Conservation (phyloP, 1,140 invertebrate genomes). For the Elysia chlorotica region DNA sequence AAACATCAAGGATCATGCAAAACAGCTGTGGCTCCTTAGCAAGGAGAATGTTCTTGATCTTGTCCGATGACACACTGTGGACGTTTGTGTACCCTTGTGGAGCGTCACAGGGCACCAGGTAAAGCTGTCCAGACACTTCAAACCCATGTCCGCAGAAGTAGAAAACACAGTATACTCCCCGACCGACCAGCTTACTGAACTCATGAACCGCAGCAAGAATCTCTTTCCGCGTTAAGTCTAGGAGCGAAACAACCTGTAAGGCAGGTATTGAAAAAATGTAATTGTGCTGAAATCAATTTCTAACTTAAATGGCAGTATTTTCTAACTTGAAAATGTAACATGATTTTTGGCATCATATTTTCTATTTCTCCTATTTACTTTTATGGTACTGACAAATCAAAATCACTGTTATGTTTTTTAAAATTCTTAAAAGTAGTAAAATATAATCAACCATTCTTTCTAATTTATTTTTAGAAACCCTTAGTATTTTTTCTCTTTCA, state of each 20-base stretch:
- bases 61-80: conserved; percentile 54
- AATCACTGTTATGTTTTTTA: too few species aligned
- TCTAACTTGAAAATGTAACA: too few species aligned
- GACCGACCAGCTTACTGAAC: conserved; percentile 58
- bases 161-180: conserved; percentile 64
- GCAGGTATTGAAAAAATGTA: background rate
- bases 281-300: too few species aligned
- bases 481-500: too few species aligned
- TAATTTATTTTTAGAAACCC: too few species aligned
- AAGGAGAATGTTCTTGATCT: conserved; percentile 47
- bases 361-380: too few species aligned
- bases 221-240: conserved; percentile 61
- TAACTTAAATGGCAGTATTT: too few species aligned
- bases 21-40: conserved; percentile 57
- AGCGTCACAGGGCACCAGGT: conserved; percentile 63
- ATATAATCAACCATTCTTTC: too few species aligned
- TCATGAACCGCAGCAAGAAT: conserved; percentile 60
- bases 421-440: too few species aligned
- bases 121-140: conserved; percentile 62
- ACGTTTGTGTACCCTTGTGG: conserved; percentile 54
- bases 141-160: conserved; percentile 66
- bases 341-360: too few species aligned
- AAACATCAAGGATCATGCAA: conserved; percentile 64
- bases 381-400: too few species aligned
- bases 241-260: conserved; percentile 57